These are phyloP conservation scores for Scylla paramamosain DNA, from an alignment of 1,140 invertebrate species.

Conservation along the genomic window DNA sequence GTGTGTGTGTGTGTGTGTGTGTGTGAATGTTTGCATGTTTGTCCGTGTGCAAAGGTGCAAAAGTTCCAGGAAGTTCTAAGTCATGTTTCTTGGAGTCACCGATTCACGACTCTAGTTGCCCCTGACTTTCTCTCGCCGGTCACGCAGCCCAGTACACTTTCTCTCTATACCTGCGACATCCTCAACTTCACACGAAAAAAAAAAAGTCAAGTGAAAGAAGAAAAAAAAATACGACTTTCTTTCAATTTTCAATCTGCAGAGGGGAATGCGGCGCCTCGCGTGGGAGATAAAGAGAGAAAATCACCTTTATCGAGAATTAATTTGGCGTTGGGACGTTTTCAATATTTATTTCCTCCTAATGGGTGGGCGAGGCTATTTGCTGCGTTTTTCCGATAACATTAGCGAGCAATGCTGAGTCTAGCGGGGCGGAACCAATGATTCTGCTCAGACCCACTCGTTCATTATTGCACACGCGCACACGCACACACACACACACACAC, in stretches of 20 bases:
- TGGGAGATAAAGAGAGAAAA: constrained; percentile 4
- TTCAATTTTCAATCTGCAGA: not conserved
- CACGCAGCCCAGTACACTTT: no score
- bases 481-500: no score
- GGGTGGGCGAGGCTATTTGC: constrained; percentile 6
- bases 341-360: constrained; percentile 24
- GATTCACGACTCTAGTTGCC: no score
- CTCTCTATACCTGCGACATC: not conserved
- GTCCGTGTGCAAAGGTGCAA: no score
- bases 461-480: not conserved
- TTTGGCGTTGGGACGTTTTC: not conserved
- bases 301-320: constrained; percentile 23
- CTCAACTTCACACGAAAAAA: not conserved
- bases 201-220: not conserved
- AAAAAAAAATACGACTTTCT: not conserved
- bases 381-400: constrained; percentile 13
- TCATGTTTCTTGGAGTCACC: no score
- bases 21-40: no score
- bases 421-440: constrained; percentile 5
- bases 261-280: not conserved
- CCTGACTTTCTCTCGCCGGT: no score
- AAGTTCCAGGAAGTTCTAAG: no score
- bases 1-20: not conserved
- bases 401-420: constrained; percentile 17
- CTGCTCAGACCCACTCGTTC: not conserved